These are phyloP conservation scores for Bovichtus variegatus DNA, from an alignment of 2,797 vertebrate species.

Conservation along the genomic window DNA sequence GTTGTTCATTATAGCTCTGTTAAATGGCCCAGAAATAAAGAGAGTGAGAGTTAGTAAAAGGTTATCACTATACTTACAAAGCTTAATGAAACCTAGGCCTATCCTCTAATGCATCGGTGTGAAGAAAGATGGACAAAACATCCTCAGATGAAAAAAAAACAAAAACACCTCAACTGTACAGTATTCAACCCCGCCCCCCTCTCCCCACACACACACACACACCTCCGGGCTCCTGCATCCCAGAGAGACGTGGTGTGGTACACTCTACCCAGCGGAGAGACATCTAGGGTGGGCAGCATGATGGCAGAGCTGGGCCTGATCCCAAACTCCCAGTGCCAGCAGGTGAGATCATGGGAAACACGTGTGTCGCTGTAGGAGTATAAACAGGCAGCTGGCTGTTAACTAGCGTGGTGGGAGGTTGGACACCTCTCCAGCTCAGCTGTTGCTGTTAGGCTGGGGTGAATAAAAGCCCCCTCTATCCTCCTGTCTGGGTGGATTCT, in stretches of 20 bases:
- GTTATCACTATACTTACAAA: slow-evolving; percentile 10
- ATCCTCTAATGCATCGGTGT: slow-evolving; percentile 9
- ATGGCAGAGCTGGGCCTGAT: slow-evolving; percentile 56
- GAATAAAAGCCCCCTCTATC: slow-evolving; percentile 46
- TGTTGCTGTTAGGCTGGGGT: slow-evolving; percentile 34
- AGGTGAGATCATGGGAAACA: slow-evolving; percentile 86
- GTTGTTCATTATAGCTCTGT: slow-evolving; percentile 30
- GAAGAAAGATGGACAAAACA: slow-evolving; percentile 4
- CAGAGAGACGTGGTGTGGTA: slow-evolving; percentile 37
- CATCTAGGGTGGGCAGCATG: slow-evolving; percentile 60
- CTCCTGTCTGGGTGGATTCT: slow-evolving; percentile 25
- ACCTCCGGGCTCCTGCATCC: slow-evolving; percentile 13
- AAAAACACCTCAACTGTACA: neutral
- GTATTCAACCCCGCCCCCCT: slow-evolving; percentile 11
- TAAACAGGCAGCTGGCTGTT: slow-evolving; percentile 75
- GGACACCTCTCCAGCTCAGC: slow-evolving; percentile 58
- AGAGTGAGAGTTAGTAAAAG: slow-evolving; percentile 8
- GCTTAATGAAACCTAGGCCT: slow-evolving; percentile 13
- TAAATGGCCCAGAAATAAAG: slow-evolving; percentile 27
- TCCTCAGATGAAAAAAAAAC: neutral
- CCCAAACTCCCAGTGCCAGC: slow-evolving; percentile 61
- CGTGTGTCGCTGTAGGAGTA: slow-evolving; percentile 37
- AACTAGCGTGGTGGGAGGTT: slow-evolving; percentile 69
- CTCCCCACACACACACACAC: neutral
- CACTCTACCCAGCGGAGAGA: slow-evolving; percentile 39